Evolutionary conservation across 2,888 invertebrate genomes (phyloP).

Genomic region (Clostera curtula): DNA sequence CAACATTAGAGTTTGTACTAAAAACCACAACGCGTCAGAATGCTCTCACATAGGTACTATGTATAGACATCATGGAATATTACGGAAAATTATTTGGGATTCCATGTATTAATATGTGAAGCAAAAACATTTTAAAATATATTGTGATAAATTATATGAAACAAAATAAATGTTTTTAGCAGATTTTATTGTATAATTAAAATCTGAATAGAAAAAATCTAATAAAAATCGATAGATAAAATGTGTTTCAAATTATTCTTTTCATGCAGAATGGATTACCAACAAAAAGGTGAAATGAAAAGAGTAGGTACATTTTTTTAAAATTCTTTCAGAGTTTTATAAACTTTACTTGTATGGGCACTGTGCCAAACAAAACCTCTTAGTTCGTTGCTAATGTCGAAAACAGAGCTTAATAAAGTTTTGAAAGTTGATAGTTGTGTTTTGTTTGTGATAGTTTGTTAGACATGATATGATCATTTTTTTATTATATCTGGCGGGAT

Average conservation of each 20-base stretch:
- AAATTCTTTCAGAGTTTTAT: constrained; percentile 29
- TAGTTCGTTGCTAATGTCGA: constrained; percentile 31
- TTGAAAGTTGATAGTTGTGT: constrained; percentile 16
- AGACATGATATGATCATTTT: constrained; percentile 2
- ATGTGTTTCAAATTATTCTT: neutral
- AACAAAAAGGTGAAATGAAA: no score
- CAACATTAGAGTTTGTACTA: no score
- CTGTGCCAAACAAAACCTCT: constrained; percentile 40
- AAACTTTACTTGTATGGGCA: constrained; percentile 43
- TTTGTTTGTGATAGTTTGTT: constrained; percentile 11
- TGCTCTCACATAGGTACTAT: neutral
- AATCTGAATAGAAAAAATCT: neutral
- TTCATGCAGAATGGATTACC: no score
- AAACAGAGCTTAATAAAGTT: constrained; percentile 33
- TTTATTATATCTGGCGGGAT: no score
- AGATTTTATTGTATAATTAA: neutral
- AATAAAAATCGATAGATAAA: neutral
- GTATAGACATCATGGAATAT: neutral
- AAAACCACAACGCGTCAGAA: no score
- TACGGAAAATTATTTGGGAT: neutral
- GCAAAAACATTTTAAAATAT: no score
- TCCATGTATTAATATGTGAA: no score
- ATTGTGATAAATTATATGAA: no score
- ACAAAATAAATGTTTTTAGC: neutral
- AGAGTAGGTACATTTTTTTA: no score